Percentiles rank a stretch among this genome's conserved stretches.
Evolutionary conservation across 2,797 vertebrate species (phyloP).

Genomic region (Pelochelys cantorii): DNA sequence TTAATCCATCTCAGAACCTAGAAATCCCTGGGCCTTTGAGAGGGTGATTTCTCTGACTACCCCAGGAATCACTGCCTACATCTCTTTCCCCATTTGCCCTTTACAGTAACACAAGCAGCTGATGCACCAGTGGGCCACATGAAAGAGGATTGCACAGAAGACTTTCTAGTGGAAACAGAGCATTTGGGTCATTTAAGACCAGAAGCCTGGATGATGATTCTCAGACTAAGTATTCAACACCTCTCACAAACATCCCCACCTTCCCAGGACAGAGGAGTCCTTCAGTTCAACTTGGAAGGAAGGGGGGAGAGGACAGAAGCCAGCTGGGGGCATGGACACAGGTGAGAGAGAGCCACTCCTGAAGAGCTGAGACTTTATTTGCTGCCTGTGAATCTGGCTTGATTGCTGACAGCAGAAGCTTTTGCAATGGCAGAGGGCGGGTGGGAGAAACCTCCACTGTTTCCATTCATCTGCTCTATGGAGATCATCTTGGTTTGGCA

Average conservation of each 20-base stretch:
- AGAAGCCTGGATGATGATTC: neutral
- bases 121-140: neutral
- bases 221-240: neutral
- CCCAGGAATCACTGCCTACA: slow-evolving; percentile 59
- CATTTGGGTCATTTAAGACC: neutral
- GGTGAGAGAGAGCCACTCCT: neutral
- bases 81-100: slow-evolving; percentile 11
- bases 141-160: neutral
- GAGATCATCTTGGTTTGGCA: neutral
- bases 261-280: neutral
- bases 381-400: neutral
- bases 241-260: neutral
- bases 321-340: neutral
- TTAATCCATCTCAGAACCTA: neutral
- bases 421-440: neutral
- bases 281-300: too few species aligned
- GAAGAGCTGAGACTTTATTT: neutral
- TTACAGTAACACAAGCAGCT: neutral
- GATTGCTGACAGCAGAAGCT: neutral
- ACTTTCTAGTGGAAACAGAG: neutral
- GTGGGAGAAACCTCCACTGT: neutral
- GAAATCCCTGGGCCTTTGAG: slow-evolving; percentile 34
- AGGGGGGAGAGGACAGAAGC: accelerated
- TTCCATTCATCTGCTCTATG: neutral
- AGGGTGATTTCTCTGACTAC: slow-evolving; percentile 36